Conservation (phyloP, 2,113 vertebrate genomes). For the Seriola rivoliana region DNA sequence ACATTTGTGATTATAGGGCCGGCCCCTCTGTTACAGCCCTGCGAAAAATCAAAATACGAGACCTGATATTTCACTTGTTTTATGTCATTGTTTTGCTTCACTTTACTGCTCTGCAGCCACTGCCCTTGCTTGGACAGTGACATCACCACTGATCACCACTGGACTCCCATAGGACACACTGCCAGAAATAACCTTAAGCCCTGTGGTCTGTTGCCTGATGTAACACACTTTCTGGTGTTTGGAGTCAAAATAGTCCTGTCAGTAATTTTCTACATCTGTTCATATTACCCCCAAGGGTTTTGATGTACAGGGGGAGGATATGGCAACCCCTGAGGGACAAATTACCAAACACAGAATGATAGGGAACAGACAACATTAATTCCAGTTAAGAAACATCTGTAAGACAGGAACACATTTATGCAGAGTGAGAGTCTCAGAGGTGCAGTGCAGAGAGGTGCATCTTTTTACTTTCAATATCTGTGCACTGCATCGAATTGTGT, state of each 20-base stretch:
- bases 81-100: background rate
- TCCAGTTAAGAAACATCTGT: slow-evolving; percentile 1
- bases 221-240: background rate
- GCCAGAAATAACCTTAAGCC: slow-evolving; percentile 6
- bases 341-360: background rate
- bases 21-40: no score
- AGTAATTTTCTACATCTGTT: slow-evolving; percentile 8
- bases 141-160: background rate
- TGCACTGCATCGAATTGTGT: slow-evolving; percentile 2
- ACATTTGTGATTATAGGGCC: no score
- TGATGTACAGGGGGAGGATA: background rate
- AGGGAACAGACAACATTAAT: background rate
- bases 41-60: background rate
- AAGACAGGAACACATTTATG: no score
- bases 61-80: background rate
- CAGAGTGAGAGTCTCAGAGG: background rate
- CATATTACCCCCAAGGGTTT: slow-evolving; percentile 14
- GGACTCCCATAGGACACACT: background rate
- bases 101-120: slow-evolving; percentile 2
- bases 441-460: background rate
- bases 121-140: slow-evolving; percentile 34
- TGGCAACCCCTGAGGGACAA: background rate
- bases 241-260: slow-evolving; percentile 19
- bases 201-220: background rate
- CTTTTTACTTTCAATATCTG: background rate